Evolutionary conservation across 2,888 invertebrate species (phyloP).

Genomic region (Eristalinus sepulchralis): DNA sequence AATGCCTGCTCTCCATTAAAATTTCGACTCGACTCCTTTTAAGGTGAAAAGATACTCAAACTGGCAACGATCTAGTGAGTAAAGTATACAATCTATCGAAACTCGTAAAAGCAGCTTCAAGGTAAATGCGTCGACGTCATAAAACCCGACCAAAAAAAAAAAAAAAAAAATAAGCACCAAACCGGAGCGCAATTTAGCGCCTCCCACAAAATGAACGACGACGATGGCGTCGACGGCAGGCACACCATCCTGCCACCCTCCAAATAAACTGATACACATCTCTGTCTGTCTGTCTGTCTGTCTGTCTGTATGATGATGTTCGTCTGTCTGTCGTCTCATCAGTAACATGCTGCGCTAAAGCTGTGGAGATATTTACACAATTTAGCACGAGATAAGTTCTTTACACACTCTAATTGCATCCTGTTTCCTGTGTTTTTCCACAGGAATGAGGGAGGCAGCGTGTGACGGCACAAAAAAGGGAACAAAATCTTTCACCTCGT

Average conservation of each 20-base stretch:
- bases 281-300: not conserved
- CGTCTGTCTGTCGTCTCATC: not conserved
- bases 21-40: not conserved
- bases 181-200: not conserved
- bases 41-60: not conserved
- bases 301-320: not conserved
- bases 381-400: slow-evolving; percentile 2
- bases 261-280: not conserved
- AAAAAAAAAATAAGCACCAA: not conserved
- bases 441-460: not conserved
- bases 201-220: not conserved
- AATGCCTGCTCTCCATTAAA: not conserved
- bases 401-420: not conserved
- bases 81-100: not conserved
- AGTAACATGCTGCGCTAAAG: not conserved
- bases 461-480: too few relatives aligned
- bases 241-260: not conserved
- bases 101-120: not conserved
- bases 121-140: not conserved
- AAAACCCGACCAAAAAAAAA: not conserved
- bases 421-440: not conserved
- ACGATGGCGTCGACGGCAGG: not conserved
- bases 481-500: not conserved
- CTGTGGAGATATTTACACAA: not conserved
- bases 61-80: not conserved